Percentiles rank a stretch among this genome's conserved stretches.
Conservation (phyloP, 2,113 vertebrate genomes). For the Helogale parvula region DNA sequence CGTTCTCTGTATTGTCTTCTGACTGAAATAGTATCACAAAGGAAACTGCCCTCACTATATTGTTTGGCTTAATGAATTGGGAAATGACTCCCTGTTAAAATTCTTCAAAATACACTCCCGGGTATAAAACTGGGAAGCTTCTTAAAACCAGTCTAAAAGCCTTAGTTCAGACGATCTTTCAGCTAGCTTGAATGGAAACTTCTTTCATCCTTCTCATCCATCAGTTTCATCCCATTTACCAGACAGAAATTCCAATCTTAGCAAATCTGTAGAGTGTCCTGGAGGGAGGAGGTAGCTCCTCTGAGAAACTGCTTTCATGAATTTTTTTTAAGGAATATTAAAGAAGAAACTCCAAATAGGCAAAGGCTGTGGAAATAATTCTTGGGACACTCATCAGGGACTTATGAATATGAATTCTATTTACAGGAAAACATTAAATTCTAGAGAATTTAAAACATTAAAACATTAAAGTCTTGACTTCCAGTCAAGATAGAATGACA, state of each 20-base stretch:
- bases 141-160: not conserved
- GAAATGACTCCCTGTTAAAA: slow-evolving; percentile 51
- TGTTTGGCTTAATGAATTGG: slow-evolving; percentile 27
- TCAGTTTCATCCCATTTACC: not conserved
- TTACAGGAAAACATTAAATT: not conserved
- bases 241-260: not conserved
- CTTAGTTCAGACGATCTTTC: not conserved
- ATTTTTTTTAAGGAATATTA: not conserved
- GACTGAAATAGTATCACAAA: slow-evolving; percentile 34
- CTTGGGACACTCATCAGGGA: not conserved
- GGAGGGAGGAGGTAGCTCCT: not conserved
- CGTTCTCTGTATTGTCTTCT: not conserved
- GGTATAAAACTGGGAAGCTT: not conserved
- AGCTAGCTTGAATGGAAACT: not conserved
- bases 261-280: not conserved
- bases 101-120: slow-evolving; percentile 8
- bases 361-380: slow-evolving; percentile 38
- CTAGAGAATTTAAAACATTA: not conserved
- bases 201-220: not conserved
- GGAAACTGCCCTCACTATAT: not conserved
- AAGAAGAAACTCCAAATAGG: not conserved
- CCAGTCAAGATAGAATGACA: not conserved
- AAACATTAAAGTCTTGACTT: slow-evolving; percentile 32
- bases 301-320: not conserved
- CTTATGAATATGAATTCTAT: slow-evolving; percentile 22